Percentiles rank a stretch among this genome's conserved stretches.
Conservation (phyloP, 2,888 invertebrate species). For the Hirtodrosophila cameraria region DNA sequence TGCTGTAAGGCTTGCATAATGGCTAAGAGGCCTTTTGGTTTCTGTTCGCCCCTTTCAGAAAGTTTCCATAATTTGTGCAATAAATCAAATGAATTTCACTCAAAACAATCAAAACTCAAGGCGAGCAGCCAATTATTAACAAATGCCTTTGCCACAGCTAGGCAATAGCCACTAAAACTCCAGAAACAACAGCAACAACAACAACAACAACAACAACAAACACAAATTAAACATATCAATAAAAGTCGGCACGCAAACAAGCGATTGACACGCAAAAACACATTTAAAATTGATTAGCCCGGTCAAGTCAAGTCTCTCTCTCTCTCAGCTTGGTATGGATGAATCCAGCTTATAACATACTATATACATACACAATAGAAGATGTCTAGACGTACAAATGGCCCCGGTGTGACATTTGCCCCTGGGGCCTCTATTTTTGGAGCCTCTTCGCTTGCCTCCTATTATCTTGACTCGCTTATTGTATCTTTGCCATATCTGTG, state of each 20-base stretch:
- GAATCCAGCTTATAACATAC: slow-evolving; percentile 30
- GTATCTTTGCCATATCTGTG: slow-evolving; percentile 37
- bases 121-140: slow-evolving; percentile 69
- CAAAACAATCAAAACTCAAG: slow-evolving; percentile 70
- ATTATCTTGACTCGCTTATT: slow-evolving; percentile 1
- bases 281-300: slow-evolving; percentile 79
- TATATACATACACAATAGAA: slow-evolving; percentile 63
- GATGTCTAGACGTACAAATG: slow-evolving; percentile 66
- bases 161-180: slow-evolving; percentile 18
- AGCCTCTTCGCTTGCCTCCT: slow-evolving; percentile 1
- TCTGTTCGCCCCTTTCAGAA: slow-evolving; percentile 40
- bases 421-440: slow-evolving; percentile 46
- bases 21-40: slow-evolving; percentile 25
- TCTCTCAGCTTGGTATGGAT: slow-evolving; percentile 22
- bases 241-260: slow-evolving; percentile 77
- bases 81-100: slow-evolving; percentile 78
- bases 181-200: slow-evolving; percentile 23
- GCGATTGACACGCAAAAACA: slow-evolving; percentile 80
- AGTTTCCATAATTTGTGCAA: slow-evolving; percentile 74
- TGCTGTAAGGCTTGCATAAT: slow-evolving; percentile 65
- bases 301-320: slow-evolving; percentile 35
- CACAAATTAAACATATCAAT: slow-evolving; percentile 68
- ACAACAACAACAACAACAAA: slow-evolving; percentile 40
- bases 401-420: slow-evolving; percentile 72
- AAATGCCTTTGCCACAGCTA: slow-evolving; percentile 53